Evolutionary conservation across 2,888 invertebrate species (phyloP), one percentile per base, ranked within the genome.

Genomic region (Barypeithes pellucidus): DNA sequence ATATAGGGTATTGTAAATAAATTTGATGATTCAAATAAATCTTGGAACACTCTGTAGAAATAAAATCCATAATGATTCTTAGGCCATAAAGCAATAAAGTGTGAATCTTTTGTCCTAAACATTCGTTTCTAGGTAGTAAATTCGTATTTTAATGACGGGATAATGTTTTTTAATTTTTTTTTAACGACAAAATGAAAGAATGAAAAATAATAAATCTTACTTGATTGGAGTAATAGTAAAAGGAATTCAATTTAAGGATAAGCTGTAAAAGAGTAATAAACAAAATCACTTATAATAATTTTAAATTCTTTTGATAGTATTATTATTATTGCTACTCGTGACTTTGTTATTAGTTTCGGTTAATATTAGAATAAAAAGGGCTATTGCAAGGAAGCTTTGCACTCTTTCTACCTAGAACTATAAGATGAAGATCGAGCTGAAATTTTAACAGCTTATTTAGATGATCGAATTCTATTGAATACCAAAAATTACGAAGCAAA

Each of bases 1-100:
- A 73, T 73, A 73, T 69, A 66, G 63, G 73, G 73, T 70, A 73
- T 68, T 73, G 63, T 73, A 73, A 73, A 73, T 73, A 50, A 65
- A 66, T 69, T 73, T 73, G 59, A 70, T 61, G 70, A 24, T 24
- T 70, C 57, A 18, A 66, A 73, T 73, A 73, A 73, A 73, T 70
- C 66, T 73, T 73, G 52, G 14, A 50, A 65, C 43, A 57, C 54
- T 70, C 66, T 61, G 43, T 52, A 50, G 45, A 66, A 59, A 69
- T 70, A 70, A 73, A 73, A 73, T 62, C 54, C 47, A 62, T 67
- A 29, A 52, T 67, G 67, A 73, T 73, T 61, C 65, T 52, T 70
- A 69, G 60, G 66, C 50, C 43, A 62, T 73, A 73, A 73, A 73
- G 67, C 73, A 60, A 73, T 73, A 73, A 73, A 73, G 52, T 45